Percentiles rank a stretch among this genome's conserved stretches.
Conservation (phyloP, 1,140 invertebrate genomes). For the Scaptomyza graminum region DNA sequence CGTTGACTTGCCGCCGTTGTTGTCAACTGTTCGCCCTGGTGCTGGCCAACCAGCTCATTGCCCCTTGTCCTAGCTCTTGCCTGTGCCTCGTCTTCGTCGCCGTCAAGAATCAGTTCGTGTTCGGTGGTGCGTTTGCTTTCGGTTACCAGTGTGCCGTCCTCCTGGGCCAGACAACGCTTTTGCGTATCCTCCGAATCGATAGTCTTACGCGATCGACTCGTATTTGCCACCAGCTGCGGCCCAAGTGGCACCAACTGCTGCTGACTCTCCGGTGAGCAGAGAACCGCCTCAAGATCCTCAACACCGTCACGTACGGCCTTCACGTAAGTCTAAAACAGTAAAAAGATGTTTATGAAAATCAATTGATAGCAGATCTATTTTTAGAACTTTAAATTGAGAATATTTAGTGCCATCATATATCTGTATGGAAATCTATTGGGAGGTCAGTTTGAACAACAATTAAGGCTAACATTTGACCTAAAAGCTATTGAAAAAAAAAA, state of each 20-base stretch:
- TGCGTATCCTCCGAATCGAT: conserved; percentile 93
- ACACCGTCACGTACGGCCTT: conserved; percentile 88
- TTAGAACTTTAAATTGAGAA: too few relatives aligned
- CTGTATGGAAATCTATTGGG: not conserved
- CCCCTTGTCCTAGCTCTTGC: conserved; percentile 1
- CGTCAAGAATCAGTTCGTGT: conserved; percentile 92
- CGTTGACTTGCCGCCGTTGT: conserved; percentile 78
- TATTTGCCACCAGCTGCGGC: conserved; percentile 90
- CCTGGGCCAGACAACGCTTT: conserved; percentile 87
- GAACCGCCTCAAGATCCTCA: conserved; percentile 88
- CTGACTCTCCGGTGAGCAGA: conserved; percentile 85
- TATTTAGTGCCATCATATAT: too few relatives aligned
- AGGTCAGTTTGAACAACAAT: conserved; percentile 1
- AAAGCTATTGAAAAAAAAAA: not conserved
- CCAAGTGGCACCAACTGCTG: conserved; percentile 87
- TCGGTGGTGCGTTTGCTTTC: conserved; percentile 91
- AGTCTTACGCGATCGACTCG: conserved; percentile 89
- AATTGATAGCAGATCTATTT: too few relatives aligned
- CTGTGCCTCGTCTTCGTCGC: conserved; percentile 84
- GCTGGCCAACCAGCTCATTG: conserved; percentile 31
- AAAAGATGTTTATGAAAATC: not conserved
- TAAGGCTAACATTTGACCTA: conserved; percentile 13
- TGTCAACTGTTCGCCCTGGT: conserved; percentile 60
- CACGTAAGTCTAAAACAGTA: conserved; percentile 87
- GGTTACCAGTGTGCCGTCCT: conserved; percentile 93